A percentile compares a stretch with the other conserved stretches of the same genome.
Evolutionary conservation across 1,140 invertebrate genomes (phyloP).

Genomic region (Drosophila ananassae): DNA sequence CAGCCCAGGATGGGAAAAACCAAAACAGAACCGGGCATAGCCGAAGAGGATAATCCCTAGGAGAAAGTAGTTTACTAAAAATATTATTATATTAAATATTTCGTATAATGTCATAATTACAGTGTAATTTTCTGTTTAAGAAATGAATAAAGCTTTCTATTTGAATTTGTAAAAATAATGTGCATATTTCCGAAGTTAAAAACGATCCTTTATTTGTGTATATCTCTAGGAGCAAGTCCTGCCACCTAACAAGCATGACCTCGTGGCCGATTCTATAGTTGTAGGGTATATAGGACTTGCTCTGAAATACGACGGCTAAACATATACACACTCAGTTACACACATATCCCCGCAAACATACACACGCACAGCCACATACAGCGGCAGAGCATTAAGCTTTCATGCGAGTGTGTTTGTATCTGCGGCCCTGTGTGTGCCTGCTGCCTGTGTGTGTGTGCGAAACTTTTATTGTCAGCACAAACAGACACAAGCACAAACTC

Average conservation of each 20-base stretch:
- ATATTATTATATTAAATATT: not conserved
- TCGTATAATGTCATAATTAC: too few species aligned
- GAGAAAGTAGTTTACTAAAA: not conserved
- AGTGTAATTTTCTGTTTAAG: too few species aligned
- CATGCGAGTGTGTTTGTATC: constrained; percentile 54
- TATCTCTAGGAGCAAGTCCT: not conserved
- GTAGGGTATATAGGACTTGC: constrained; percentile 71
- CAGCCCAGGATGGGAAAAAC: constrained; percentile 44
- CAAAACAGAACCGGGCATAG: constrained; percentile 5
- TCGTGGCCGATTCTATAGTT: constrained; percentile 32
- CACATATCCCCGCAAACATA: constrained; percentile 26
- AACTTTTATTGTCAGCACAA: constrained; percentile 82
- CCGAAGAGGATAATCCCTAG: constrained; percentile 30
- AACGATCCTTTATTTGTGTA: too few species aligned
- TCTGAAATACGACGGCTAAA: constrained; percentile 72
- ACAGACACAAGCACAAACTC: constrained; percentile 59
- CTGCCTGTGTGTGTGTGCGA: constrained; percentile 62
- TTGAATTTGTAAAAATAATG: too few species aligned
- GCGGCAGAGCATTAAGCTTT: constrained; percentile 71
- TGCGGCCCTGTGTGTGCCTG: constrained; percentile 12
- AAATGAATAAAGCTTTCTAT: too few species aligned
- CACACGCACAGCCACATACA: constrained; percentile 36
- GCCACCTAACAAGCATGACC: not conserved
- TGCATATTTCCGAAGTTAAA: too few species aligned
- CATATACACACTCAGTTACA: constrained; percentile 46